These are phyloP conservation scores for Ochotona curzoniae DNA, from an alignment of 2,113 vertebrate genomes.

Conservation along the genomic window DNA sequence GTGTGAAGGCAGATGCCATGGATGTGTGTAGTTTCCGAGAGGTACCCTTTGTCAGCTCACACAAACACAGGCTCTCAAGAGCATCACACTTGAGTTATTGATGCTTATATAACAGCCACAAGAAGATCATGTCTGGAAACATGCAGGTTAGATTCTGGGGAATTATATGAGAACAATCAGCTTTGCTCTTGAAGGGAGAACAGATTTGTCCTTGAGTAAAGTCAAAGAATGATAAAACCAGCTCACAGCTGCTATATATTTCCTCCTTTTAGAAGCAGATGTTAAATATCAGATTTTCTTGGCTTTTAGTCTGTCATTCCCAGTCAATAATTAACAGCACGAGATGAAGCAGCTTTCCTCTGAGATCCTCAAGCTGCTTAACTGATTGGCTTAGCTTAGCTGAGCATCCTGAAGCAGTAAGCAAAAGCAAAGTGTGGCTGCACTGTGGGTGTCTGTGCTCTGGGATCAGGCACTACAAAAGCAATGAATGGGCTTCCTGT, in stretches of 20 bases:
- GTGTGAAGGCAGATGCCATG: not conserved
- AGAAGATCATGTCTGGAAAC: not conserved
- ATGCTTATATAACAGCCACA: not conserved
- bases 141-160: not conserved
- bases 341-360: slow-evolving; percentile 40
- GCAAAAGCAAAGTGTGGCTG: not conserved
- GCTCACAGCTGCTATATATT: slow-evolving; percentile 51
- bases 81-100: not conserved
- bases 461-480: slow-evolving; percentile 17
- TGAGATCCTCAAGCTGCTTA: slow-evolving; percentile 55
- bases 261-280: slow-evolving; percentile 20
- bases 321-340: slow-evolving; percentile 24
- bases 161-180: slow-evolving; percentile 39
- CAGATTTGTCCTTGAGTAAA: slow-evolving; percentile 57
- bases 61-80: not conserved
- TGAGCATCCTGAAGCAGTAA: not conserved
- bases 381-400: not conserved
- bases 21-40: not conserved
- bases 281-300: slow-evolving; percentile 55
- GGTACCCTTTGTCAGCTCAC: too few species aligned
- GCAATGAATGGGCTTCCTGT: slow-evolving; percentile 35
- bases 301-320: not conserved
- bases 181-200: slow-evolving; percentile 37
- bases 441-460: not conserved
- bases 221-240: slow-evolving; percentile 4